phyloP scores from a whole-genome alignment of 2,113 vertebrate species.

The Symphodus melops region DNA sequence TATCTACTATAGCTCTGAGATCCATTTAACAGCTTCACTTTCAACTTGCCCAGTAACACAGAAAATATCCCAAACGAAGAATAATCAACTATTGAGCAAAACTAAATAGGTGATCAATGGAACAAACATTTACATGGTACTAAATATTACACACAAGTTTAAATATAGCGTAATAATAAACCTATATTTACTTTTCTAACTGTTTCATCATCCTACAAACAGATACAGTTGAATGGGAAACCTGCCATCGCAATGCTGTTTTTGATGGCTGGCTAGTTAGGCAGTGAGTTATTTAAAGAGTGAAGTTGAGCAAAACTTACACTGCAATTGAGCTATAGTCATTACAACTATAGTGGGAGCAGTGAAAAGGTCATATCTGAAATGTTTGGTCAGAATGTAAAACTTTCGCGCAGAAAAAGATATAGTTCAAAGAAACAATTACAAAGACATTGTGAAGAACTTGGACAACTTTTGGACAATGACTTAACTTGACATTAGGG shows the following conservation, averaged over 20 bases:
- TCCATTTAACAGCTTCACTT: not conserved
- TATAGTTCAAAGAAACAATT: no score
- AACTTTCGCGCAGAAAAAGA: no score
- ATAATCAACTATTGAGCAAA: not conserved
- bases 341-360: not conserved
- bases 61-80: not conserved
- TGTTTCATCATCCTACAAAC: no score
- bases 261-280: conserved; percentile 4
- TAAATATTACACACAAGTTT: no score
- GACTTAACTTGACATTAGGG: not conserved
- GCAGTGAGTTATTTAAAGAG: conserved; percentile 1
- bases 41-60: not conserved
- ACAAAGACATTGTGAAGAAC: not conserved
- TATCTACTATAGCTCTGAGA: not conserved
- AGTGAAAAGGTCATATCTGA: not conserved
- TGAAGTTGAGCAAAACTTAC: conserved; percentile 3
- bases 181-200: no score
- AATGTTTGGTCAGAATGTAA: not conserved
- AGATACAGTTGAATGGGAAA: not conserved
- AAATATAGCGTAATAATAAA: no score
- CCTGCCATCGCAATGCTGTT: not conserved
- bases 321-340: not conserved
- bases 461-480: conserved; percentile 10
- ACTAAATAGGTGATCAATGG: not conserved
- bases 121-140: not conserved